These are phyloP conservation scores for Cebus imitator DNA, from an alignment of 2,113 vertebrate species.

Conservation along the genomic window DNA sequence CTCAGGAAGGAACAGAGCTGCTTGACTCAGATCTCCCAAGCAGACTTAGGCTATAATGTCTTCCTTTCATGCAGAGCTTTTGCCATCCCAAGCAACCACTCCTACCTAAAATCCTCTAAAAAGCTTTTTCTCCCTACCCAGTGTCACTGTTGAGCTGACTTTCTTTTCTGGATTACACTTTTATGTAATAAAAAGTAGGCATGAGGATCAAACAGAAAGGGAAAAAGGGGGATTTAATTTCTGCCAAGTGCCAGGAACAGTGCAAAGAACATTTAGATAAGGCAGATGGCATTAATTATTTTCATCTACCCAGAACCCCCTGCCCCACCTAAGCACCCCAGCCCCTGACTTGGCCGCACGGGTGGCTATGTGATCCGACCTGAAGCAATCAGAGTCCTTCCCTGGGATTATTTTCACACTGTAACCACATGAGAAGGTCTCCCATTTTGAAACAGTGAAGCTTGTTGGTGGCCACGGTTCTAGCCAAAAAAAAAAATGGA, in stretches of 20 bases:
- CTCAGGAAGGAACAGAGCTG: background rate
- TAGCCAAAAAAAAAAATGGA: background rate
- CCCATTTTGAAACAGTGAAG: background rate
- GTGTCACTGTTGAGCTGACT: background rate
- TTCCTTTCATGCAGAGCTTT: background rate
- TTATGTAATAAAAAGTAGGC: background rate
- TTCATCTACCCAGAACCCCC: background rate
- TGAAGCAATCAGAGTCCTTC: background rate
- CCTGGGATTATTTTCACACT: background rate
- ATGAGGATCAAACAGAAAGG: background rate
- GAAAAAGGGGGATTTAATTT: background rate
- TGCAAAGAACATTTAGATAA: background rate
- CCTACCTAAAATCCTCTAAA: background rate
- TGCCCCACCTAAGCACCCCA: background rate
- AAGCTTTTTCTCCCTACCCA: background rate
- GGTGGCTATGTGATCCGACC: background rate
- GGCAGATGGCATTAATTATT: background rate
- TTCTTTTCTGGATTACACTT: constrained; percentile 19
- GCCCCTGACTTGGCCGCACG: background rate
- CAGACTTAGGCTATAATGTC: background rate
- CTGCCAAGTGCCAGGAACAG: background rate
- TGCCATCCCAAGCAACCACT: background rate
- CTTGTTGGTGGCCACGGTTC: background rate
- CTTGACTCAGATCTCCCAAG: background rate
- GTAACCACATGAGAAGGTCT: background rate